Conservation (phyloP, 2,888 invertebrate species). For the Drosophila sordidula region DNA sequence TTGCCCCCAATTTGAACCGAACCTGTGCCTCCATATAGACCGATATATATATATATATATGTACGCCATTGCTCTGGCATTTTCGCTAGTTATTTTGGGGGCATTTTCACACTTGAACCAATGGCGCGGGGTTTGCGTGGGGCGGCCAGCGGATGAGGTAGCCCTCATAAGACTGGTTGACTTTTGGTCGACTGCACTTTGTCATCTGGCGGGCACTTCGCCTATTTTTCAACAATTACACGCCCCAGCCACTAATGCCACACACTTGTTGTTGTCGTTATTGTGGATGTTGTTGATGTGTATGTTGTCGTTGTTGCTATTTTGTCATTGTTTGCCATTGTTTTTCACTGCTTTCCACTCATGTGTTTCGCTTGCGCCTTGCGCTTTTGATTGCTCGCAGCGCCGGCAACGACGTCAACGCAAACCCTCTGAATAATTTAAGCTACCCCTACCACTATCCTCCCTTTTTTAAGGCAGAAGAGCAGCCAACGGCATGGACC, state of each 20-base stretch:
- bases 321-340: conserved; percentile 26
- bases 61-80: conserved; percentile 23
- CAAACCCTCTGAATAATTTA: conserved; percentile 73
- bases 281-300: conserved; percentile 3
- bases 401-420: conserved; percentile 30
- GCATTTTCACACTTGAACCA: conserved; percentile 63
- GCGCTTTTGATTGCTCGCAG: conserved; percentile 62
- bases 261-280: conserved; percentile 45
- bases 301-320: conserved; percentile 16
- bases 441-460: conserved; percentile 13
- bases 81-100: conserved; percentile 53
- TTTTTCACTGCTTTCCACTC: conserved; percentile 13
- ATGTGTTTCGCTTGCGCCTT: conserved; percentile 15
- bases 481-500: conserved; percentile 39
- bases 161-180: conserved; percentile 57
- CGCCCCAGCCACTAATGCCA: conserved; percentile 42
- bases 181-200: conserved; percentile 65
- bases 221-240: conserved; percentile 69
- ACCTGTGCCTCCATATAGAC: conserved; percentile 30
- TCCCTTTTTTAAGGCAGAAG: conserved; percentile 55
- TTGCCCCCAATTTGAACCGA: conserved; percentile 43
- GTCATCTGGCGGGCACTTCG: conserved; percentile 64
- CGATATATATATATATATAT: conserved; percentile 15
- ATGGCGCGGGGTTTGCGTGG: not conserved
- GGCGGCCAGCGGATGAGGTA: not conserved